Conservation (phyloP, 1,140 invertebrate species). For the Uloborus diversus region DNA sequence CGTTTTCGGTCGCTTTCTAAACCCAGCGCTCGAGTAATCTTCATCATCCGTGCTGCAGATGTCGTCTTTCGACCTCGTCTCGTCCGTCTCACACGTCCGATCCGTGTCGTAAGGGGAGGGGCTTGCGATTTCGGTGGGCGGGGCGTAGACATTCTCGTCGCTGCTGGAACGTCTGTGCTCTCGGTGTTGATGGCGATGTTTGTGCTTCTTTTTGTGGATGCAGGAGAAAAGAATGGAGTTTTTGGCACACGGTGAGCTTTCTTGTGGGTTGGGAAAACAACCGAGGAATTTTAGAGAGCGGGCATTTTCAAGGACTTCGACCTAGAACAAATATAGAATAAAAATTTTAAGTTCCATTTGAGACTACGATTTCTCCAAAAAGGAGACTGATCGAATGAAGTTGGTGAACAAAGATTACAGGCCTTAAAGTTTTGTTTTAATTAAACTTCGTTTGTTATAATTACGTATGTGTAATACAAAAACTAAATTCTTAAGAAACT, state of each 20-base stretch:
- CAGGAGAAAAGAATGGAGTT: constrained; percentile 79
- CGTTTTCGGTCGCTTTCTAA: constrained; percentile 77
- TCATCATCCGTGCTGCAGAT: constrained; percentile 61
- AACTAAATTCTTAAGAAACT: too few relatives aligned
- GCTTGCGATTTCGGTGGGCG: background rate
- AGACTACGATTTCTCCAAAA: too few relatives aligned
- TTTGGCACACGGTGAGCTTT: constrained; percentile 68
- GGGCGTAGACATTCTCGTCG: constrained; percentile 81
- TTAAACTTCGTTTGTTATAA: too few relatives aligned
- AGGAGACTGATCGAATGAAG: too few relatives aligned
- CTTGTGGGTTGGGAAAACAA: constrained; percentile 78
- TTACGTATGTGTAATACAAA: too few relatives aligned
- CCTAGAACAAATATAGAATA: constrained; percentile 10
- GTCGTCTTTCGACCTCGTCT: constrained; percentile 22
- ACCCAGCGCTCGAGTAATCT: constrained; percentile 79
- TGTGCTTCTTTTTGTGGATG: constrained; percentile 72
- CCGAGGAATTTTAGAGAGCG: constrained; percentile 78
- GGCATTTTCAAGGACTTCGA: constrained; percentile 74
- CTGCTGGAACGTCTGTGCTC: constrained; percentile 68
- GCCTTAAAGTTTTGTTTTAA: too few relatives aligned
- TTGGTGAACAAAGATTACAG: too few relatives aligned
- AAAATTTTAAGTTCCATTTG: too few relatives aligned
- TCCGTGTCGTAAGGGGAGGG: constrained; percentile 25
- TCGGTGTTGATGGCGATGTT: constrained; percentile 1
- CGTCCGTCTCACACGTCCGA: constrained; percentile 23